Evolutionary conservation across 2,113 vertebrate species (phyloP).

Genomic region (Erpornis zantholeuca): DNA sequence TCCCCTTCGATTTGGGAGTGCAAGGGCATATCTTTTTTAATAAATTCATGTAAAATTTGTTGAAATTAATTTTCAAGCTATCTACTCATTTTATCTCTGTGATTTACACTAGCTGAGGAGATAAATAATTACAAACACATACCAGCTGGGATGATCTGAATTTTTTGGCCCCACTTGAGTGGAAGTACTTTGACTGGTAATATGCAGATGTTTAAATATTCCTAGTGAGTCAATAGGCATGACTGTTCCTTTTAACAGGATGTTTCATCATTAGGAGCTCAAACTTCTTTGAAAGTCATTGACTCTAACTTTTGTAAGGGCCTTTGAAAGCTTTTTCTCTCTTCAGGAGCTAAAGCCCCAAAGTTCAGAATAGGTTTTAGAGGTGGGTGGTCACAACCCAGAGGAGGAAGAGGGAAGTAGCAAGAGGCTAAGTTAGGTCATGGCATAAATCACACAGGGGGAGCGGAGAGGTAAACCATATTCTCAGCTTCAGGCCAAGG

Average conservation of each 20-base stretch:
- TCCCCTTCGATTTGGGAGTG: not conserved
- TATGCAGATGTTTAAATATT: not conserved
- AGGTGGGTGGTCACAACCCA: not conserved
- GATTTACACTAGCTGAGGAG: not conserved
- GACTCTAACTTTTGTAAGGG: not conserved
- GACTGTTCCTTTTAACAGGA: not conserved
- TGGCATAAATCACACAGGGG: not conserved
- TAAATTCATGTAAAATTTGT: not conserved
- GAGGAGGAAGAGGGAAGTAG: not conserved
- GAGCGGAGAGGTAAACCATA: not conserved
- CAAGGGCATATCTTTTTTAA: not conserved
- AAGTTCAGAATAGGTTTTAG: not conserved
- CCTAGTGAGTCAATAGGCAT: not conserved
- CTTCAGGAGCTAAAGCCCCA: not conserved
- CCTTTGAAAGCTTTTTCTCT: not conserved
- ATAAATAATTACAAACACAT: not conserved
- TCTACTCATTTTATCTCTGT: not conserved
- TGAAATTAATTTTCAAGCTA: not conserved
- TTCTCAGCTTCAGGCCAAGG: not conserved
- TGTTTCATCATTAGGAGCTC: not conserved
- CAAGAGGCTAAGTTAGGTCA: not conserved
- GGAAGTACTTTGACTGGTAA: not conserved
- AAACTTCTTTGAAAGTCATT: not conserved
- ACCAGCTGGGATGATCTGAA: not conserved
- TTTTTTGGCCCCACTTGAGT: not conserved